Evolutionary conservation across 2,888 invertebrate genomes (phyloP), one percentile per base, ranked within the genome.

Genomic region (Cinara cedri): DNA sequence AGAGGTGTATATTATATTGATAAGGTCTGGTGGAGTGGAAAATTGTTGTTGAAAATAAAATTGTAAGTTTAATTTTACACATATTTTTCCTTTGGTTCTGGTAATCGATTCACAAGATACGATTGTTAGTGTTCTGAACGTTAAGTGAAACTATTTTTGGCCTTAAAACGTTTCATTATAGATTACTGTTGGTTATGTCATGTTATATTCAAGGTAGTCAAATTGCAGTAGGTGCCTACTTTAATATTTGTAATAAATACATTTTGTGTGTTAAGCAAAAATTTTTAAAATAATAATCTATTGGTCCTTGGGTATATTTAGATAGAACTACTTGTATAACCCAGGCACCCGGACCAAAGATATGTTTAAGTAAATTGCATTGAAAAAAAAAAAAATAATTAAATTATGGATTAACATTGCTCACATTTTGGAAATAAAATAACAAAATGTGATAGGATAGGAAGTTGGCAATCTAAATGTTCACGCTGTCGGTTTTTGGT

Each of bases 151-250:
- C 70, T 70, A 51, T 78, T 78, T 76, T 70, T 78, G 78, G 78
- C 78, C 78, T 78, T 70, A 78, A 78, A 78, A 68, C 70, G 78
- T 68, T 70, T 70, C 68, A 78, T 78, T 78, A 78, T 78, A 78
- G 51, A 78, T 78, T 78, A 70, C 57, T n/a, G 34, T 78, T 70
- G 60, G 70, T 78, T 78, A 78, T 70, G 70, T 78, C 78, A 78
- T 68, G 26, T 70, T 78, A 78, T 62, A 70, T 70, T 70, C 78
- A 78, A 78, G 78, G 78, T 70, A 60, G 70, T 70, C 34, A 70
- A 70, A 78, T 70, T 62, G 51, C 63, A 65, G 65, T 75, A 34
- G 34, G 34, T 34, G 34, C 34, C 34, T 34, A 65, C 51, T 78
- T 70, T 9, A 78, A 68, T 78, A 62, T 78, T 78, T 78, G 78